phyloP scores from a whole-genome alignment of 2,797 vertebrate species.

The Macrochelys suwanniensis region DNA sequence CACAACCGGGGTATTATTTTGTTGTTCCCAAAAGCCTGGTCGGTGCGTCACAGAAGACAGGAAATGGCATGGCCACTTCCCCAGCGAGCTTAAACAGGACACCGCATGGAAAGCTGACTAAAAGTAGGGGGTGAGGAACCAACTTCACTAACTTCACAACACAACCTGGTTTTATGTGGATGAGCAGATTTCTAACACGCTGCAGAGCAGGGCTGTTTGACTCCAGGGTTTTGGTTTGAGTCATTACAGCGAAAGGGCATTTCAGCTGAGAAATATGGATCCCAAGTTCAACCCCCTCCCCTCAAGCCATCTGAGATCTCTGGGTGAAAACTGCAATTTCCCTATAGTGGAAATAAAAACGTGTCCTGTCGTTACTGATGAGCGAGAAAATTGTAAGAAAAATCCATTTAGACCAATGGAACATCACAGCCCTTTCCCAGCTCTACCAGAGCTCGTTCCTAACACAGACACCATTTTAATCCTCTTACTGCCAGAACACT shows the following conservation, averaged over 20 bases:
- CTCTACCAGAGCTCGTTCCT: neutral
- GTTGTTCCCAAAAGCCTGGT: neutral
- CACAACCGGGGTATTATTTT: neutral
- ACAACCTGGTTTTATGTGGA: neutral
- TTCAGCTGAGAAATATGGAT: fast-evolving
- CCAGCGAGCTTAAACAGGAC: neutral
- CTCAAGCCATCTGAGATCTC: fast-evolving
- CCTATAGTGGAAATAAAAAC: neutral
- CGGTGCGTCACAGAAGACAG: neutral
- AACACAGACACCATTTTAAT: neutral
- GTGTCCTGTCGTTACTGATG: neutral
- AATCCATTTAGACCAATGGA: neutral
- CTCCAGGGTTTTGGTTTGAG: neutral
- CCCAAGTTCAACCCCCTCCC: neutral
- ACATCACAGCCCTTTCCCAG: too few relatives aligned
- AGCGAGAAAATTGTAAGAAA: fast-evolving
- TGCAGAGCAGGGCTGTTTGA: fast-evolving
- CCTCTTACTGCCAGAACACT: neutral
- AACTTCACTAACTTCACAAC: neutral
- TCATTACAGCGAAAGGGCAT: neutral
- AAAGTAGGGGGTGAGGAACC: neutral
- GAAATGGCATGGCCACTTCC: neutral
- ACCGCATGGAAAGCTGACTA: neutral
- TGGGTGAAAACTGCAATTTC: fast-evolving
- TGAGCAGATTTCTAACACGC: fast-evolving